A percentile compares a stretch with the other conserved stretches of the same genome.
phyloP scores from a whole-genome alignment of 2,113 vertebrate species.

The Uria lomvia region DNA sequence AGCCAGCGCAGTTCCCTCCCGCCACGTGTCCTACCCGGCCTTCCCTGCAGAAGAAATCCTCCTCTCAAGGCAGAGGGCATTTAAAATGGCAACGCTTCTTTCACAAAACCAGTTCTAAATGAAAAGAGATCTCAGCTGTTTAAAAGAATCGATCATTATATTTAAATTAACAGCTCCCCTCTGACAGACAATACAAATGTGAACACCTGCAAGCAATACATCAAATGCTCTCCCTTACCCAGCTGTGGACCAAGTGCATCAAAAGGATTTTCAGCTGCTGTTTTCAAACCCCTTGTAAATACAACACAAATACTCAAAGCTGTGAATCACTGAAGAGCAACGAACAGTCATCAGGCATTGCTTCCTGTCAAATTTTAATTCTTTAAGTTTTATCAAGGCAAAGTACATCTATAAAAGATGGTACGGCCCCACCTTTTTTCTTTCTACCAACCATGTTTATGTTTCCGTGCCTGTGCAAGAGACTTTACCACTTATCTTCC shows the following conservation, averaged over 20 bases:
- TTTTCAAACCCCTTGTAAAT: background rate
- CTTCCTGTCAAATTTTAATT: background rate
- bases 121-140: background rate
- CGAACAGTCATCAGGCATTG: background rate
- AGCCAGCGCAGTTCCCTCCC: background rate
- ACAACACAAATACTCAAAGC: background rate
- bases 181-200: background rate
- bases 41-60: background rate
- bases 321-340: background rate
- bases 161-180: background rate
- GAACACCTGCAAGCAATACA: background rate
- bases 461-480: background rate
- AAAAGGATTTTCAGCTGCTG: background rate
- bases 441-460: background rate
- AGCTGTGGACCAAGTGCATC: background rate
- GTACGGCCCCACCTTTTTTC: background rate
- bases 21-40: fast-evolving
- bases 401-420: background rate
- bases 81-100: background rate
- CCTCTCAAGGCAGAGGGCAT: background rate
- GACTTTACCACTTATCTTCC: background rate
- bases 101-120: background rate
- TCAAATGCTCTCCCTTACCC: background rate
- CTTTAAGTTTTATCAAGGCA: background rate
- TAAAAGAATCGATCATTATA: background rate